Evolutionary conservation across 1,140 invertebrate species (phyloP).

Genomic region (Meloidogyne chitwoodi): DNA sequence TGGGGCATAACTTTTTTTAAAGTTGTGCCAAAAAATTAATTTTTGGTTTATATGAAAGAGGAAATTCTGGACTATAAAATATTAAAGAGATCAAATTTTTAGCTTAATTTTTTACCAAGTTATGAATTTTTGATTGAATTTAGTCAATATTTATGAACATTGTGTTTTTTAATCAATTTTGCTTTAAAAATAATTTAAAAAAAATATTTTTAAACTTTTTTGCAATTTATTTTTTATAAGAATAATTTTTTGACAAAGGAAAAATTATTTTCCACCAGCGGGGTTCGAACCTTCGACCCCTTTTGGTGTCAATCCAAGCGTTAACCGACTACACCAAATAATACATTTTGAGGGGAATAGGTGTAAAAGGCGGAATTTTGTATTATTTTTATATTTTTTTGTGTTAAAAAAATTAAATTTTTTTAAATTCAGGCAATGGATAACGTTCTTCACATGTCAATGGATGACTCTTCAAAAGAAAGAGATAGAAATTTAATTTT

Average conservation of each 20-base stretch:
- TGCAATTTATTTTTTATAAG: not conserved
- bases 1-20: not conserved
- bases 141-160: not conserved
- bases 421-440: slow-evolving; percentile 73
- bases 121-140: not conserved
- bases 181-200: not conserved
- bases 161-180: not conserved
- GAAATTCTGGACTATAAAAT: not conserved
- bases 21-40: not conserved
- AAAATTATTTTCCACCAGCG: not conserved
- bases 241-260: not conserved
- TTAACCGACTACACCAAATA: not conserved
- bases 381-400: too few relatives aligned
- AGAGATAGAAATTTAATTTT: slow-evolving; percentile 37
- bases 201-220: not conserved
- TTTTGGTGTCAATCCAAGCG: not conserved
- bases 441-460: slow-evolving; percentile 72
- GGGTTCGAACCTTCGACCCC: not conserved
- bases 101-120: not conserved
- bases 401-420: too few relatives aligned
- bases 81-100: slow-evolving; percentile 63
- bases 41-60: not conserved
- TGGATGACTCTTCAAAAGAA: slow-evolving; percentile 33
- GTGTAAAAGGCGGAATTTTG: not conserved
- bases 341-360: too few relatives aligned